phyloP scores from a whole-genome alignment of 2,797 vertebrate genomes.

The Mionectes olivaceus region DNA sequence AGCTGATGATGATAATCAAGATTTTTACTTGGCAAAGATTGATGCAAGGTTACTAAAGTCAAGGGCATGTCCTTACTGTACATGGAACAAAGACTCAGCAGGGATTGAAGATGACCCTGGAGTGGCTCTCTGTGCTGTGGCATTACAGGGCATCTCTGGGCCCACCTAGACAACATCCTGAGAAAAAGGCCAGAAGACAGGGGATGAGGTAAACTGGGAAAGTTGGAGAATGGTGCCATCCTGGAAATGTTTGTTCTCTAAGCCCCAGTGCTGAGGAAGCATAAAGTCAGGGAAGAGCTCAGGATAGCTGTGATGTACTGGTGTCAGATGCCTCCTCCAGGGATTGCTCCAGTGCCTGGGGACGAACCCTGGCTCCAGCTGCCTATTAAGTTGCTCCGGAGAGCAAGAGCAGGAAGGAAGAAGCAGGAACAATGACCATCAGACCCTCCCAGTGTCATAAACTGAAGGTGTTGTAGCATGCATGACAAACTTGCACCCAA shows the following conservation, averaged over 20 bases:
- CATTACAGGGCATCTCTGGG: not conserved
- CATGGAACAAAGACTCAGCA: not conserved
- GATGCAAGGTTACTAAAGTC: not conserved
- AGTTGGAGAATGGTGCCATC: too few relatives aligned
- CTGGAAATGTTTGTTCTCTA: not conserved
- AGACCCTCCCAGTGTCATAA: not conserved
- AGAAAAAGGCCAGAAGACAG: not conserved
- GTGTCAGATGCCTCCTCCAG: not conserved
- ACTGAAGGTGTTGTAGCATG: not conserved
- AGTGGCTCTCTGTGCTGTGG: not conserved
- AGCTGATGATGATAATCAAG: not conserved
- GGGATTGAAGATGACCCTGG: not conserved
- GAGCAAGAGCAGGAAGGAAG: not conserved
- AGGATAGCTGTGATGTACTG: not conserved
- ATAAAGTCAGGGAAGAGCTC: not conserved
- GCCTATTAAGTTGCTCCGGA: not conserved
- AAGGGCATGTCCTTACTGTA: not conserved
- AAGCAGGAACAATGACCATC: not conserved
- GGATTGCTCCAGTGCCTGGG: not conserved
- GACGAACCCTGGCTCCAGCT: not conserved
- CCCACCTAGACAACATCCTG: not conserved
- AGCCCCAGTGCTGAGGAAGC: not conserved
- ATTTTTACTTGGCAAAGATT: not conserved
- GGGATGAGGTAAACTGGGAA: not conserved
- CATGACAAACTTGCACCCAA: not conserved